A percentile compares a stretch with the other conserved stretches of the same genome.
Evolutionary conservation across 2,888 invertebrate species (phyloP).

Genomic region (Cephus nigrinus): DNA sequence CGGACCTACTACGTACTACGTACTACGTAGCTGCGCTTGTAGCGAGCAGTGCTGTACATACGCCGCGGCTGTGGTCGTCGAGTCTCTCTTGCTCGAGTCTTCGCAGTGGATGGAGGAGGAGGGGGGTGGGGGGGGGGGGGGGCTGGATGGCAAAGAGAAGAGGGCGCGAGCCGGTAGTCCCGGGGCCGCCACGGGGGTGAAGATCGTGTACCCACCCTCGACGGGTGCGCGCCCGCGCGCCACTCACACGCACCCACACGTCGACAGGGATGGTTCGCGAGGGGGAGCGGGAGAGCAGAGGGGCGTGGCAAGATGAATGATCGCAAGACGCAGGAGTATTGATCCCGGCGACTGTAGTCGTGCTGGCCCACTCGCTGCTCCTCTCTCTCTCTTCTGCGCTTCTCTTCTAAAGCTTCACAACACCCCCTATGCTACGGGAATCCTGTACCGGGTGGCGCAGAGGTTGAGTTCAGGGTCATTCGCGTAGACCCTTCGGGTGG

Average conservation of each 20-base stretch:
- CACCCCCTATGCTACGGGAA: slow-evolving; percentile 8
- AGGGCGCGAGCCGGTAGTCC: slow-evolving; percentile 31
- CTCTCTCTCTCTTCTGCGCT: slow-evolving; percentile 30
- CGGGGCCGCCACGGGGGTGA: slow-evolving; percentile 32
- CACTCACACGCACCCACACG: not conserved
- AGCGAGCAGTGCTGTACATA: not conserved
- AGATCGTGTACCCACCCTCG: slow-evolving; percentile 20
- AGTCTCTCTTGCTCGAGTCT: slow-evolving; percentile 1
- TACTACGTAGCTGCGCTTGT: slow-evolving; percentile 15
- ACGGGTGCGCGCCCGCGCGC: no score
- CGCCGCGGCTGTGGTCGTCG: not conserved
- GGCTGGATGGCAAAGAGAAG: slow-evolving; percentile 36
- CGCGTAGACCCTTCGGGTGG: slow-evolving; percentile 31
- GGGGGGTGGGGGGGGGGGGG: slow-evolving; percentile 17
- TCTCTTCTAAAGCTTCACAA: slow-evolving; percentile 41
- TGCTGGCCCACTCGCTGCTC: slow-evolving; percentile 24
- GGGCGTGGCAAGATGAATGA: slow-evolving; percentile 67
- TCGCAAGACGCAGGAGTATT: slow-evolving; percentile 67
- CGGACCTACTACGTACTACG: slow-evolving; percentile 22
- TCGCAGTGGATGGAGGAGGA: slow-evolving; percentile 10
- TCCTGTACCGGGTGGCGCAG: slow-evolving; percentile 53
- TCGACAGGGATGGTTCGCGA: slow-evolving; percentile 27
- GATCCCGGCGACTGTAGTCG: slow-evolving; percentile 58
- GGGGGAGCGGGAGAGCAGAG: slow-evolving; percentile 56
- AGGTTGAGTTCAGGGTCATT: slow-evolving; percentile 64